Conservation (phyloP, 2,113 vertebrate species). For the Okapia johnstoni region DNA sequence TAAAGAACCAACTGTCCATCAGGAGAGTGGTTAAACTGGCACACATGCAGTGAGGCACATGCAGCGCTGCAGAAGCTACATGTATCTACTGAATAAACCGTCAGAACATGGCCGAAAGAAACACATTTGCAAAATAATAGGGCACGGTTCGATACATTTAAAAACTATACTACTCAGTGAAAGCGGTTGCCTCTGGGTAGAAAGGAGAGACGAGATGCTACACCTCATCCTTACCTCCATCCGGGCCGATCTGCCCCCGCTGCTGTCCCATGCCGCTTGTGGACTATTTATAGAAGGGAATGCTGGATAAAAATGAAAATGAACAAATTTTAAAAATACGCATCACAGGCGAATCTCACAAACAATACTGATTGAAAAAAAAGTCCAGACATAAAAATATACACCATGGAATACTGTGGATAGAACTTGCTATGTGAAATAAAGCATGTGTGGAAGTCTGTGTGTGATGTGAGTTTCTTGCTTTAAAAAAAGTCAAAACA, state of each 20-base stretch:
- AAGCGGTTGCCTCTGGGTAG: not conserved
- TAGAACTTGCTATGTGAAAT: not conserved
- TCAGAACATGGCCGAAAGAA: not conserved
- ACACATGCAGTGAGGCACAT: fast-evolving
- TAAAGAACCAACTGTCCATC: not conserved
- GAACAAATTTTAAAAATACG: not conserved
- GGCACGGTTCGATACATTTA: not conserved
- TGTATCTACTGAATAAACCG: not conserved
- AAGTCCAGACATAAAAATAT: fast-evolving
- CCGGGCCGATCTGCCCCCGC: fast-evolving
- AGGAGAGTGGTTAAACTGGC: not conserved
- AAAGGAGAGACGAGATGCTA: not conserved
- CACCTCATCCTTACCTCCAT: not conserved
- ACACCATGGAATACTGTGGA: too few relatives aligned
- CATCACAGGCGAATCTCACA: not conserved
- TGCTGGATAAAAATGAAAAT: not conserved
- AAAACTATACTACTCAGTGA: not conserved
- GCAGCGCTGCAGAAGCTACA: not conserved
- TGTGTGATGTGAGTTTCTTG: not conserved
- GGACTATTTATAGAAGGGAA: not conserved
- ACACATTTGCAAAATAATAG: not conserved
- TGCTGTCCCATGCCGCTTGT: not conserved
- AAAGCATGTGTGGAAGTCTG: not conserved
- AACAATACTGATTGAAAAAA: not conserved
- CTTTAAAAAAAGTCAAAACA: not conserved